Base-by-base conservation (phyloP, 2,888 invertebrate species). In the Brenthis ino region DNA sequence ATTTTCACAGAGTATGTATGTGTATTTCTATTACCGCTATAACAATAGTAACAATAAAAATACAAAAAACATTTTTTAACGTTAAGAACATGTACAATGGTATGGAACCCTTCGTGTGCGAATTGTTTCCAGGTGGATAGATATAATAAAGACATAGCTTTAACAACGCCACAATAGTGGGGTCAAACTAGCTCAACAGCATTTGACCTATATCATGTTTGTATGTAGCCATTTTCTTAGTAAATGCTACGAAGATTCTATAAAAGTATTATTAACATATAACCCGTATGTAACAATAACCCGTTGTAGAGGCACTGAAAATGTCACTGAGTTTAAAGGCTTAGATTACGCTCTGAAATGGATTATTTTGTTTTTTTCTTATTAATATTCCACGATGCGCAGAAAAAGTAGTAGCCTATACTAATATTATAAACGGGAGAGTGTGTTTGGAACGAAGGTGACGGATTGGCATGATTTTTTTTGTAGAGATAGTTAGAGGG, bases 151-250 rank as follows among this genome's bases (percentile, higher is more conserved):
- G 48, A 61, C 61, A 61, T 57, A 48, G 47, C 65, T 61, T 53
- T 65, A 63, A 66, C 51, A 68, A 63, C 61, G 47, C 66, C 67
- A 72, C 72, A 72, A 72, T 71, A 57, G 72, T 66, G 55, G 69
- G 66, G 71, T 72, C 72, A 71, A 72, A 72, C 72, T 72, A 68
- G 70, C 72, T 74, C 71, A 71, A 71, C 69, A 72, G 70, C 72
- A 69, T 66, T 73, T 74, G 74, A 74, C 74, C 74, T 72, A 74
- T 74, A 72, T 74, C 68, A 64, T 65, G 51, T 68, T 68, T 57
- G 66, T 70, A 68, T 67, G 72, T 55, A 65, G 57, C 60, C 67
- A 54, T 64, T 69, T 66, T 72, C 65, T 65, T 56, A 65, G 56
- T 61, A 65, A 65, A 56, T 61, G 60, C 54, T 66, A 66, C 47